phyloP scores from a whole-genome alignment of 2,888 invertebrate species.

The Nowickia ferox region DNA sequence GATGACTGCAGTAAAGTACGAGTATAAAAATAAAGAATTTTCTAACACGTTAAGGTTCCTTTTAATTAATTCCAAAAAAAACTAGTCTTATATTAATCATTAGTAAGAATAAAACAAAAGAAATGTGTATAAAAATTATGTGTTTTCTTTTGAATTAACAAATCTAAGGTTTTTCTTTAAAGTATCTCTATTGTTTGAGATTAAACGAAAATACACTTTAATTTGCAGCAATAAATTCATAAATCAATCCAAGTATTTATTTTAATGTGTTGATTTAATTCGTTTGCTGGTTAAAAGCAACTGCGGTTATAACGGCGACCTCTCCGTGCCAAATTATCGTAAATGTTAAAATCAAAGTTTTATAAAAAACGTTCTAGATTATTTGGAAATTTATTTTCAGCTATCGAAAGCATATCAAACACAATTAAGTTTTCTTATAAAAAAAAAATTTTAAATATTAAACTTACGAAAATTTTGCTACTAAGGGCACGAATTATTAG shows the following conservation, averaged over 20 bases:
- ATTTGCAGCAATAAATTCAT: slow-evolving; percentile 69
- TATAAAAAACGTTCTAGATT: too few relatives aligned
- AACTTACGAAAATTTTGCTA: too few relatives aligned
- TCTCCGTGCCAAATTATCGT: too few relatives aligned
- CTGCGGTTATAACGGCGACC: neutral
- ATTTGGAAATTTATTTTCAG: too few relatives aligned
- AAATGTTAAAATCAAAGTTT: too few relatives aligned
- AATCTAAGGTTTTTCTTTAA: slow-evolving; percentile 16
- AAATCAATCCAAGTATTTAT: slow-evolving; percentile 58
- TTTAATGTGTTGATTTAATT: slow-evolving; percentile 48
- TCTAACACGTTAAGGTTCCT: slow-evolving; percentile 35
- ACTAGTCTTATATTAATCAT: slow-evolving; percentile 53
- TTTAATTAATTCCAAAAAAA: slow-evolving; percentile 43
- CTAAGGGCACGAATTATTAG: too few relatives aligned
- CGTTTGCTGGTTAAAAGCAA: slow-evolving; percentile 20
- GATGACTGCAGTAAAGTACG: slow-evolving; percentile 62
- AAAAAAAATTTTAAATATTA: too few relatives aligned
- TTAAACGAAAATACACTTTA: slow-evolving; percentile 13
- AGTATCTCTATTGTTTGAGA: neutral
- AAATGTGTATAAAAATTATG: slow-evolving; percentile 16
- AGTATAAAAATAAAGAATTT: slow-evolving; percentile 50
- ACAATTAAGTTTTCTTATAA: too few relatives aligned
- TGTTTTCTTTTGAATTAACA: slow-evolving; percentile 37
- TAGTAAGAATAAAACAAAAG: slow-evolving; percentile 15
- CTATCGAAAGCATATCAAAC: too few relatives aligned